A percentile compares a stretch with the other conserved stretches of the same genome.
phyloP scores from a whole-genome alignment of 1,140 invertebrate genomes.

The Mamestra configurata region DNA sequence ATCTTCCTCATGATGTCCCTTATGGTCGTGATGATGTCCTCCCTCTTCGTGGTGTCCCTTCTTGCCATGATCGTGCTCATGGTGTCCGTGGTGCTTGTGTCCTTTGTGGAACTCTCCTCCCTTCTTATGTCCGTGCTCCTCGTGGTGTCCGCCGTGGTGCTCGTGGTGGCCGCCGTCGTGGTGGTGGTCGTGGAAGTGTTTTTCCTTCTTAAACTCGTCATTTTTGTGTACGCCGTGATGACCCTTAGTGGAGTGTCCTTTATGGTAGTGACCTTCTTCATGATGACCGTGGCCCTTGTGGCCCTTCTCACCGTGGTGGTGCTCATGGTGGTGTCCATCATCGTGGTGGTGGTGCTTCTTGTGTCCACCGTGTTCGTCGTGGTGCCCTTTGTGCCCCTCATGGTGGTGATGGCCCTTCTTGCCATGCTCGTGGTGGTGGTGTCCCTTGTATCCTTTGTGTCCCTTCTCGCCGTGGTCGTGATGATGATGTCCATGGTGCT shows the following conservation, averaged over 20 bases:
- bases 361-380: slow-evolving; percentile 92
- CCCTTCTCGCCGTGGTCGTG: slow-evolving; percentile 88
- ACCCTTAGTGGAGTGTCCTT: slow-evolving; percentile 93
- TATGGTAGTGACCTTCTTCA: slow-evolving; percentile 90
- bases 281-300: slow-evolving; percentile 90
- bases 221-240: slow-evolving; percentile 92
- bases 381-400: slow-evolving; percentile 91
- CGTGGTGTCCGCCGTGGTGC: slow-evolving; percentile 90
- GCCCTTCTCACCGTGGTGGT: slow-evolving; percentile 90
- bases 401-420: slow-evolving; percentile 92
- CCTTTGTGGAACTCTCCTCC: slow-evolving; percentile 91
- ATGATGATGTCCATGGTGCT: slow-evolving; percentile 85
- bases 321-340: slow-evolving; percentile 92
- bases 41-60: slow-evolving; percentile 92
- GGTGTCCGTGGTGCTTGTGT: slow-evolving; percentile 90
- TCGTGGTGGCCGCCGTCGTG: slow-evolving; percentile 92
- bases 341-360: slow-evolving; percentile 93
- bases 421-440: slow-evolving; percentile 91
- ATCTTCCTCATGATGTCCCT: slow-evolving; percentile 87
- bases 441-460: slow-evolving; percentile 88
- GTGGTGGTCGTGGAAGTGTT: slow-evolving; percentile 92
- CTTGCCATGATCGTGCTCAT: slow-evolving; percentile 91
- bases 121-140: slow-evolving; percentile 90
- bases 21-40: slow-evolving; percentile 85
- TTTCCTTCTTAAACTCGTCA: slow-evolving; percentile 90